A percentile compares a stretch with the other conserved stretches of the same genome.
Conservation (phyloP, 2,888 invertebrate species). For the Venusia cambrica region DNA sequence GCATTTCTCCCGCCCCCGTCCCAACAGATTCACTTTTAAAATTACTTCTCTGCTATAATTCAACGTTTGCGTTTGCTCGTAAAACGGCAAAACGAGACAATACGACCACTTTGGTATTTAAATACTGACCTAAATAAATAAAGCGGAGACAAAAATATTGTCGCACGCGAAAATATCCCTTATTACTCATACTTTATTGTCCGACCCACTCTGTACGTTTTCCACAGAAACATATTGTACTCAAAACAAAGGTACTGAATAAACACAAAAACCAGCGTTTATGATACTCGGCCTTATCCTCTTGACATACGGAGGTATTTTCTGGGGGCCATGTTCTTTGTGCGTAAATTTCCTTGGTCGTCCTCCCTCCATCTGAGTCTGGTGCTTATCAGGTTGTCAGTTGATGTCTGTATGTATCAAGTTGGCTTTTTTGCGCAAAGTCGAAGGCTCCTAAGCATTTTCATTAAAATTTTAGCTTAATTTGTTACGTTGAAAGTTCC, state of each 20-base stretch:
- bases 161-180: conserved; percentile 42
- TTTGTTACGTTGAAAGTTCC: too few relatives aligned
- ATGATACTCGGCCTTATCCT: conserved; percentile 8
- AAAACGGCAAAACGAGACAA: conserved; percentile 26
- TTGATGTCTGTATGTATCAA: conserved; percentile 22
- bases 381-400: conserved; percentile 29
- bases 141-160: conserved; percentile 34
- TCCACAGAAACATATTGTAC: conserved; percentile 44
- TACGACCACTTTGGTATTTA: conserved; percentile 37
- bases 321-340: background rate
- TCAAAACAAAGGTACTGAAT: conserved; percentile 27
- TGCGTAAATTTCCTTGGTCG: conserved; percentile 2
- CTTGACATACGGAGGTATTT: conserved; percentile 8
- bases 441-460: conserved; percentile 8
- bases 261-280: background rate
- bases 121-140: conserved; percentile 47
- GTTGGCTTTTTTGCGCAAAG: conserved; percentile 5
- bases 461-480: conserved; percentile 8
- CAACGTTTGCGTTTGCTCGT: conserved; percentile 17
- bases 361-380: conserved; percentile 17
- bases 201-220: conserved; percentile 32
- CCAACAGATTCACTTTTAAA: conserved; percentile 6
- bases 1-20: background rate
- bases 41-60: conserved; percentile 15
- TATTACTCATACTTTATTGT: conserved; percentile 44